Conservation (phyloP, 2,888 invertebrate genomes). For the Rotaria sp. region DNA sequence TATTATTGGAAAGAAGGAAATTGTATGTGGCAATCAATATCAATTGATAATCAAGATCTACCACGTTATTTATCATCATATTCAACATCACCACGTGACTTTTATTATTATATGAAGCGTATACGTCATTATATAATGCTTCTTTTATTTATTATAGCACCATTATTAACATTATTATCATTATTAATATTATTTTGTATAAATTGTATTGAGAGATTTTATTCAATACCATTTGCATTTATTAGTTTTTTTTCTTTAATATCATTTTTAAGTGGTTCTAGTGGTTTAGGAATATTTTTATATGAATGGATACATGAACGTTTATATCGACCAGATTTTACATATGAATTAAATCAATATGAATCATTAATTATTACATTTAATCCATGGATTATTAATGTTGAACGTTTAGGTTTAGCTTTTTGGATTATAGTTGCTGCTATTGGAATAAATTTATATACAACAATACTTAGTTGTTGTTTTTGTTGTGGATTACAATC, state of each 20-base stretch:
- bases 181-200: not conserved
- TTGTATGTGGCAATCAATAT: not conserved
- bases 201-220: not conserved
- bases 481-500: not conserved
- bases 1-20: constrained; percentile 5
- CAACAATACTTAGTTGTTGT: constrained; percentile 1
- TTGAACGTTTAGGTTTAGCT: constrained; percentile 13
- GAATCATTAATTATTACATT: not conserved
- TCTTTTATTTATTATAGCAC: not conserved
- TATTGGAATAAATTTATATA: not conserved
- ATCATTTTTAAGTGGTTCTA: not conserved
- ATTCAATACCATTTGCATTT: constrained; percentile 20
- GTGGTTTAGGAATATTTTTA: not conserved
- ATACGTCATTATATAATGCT: not conserved
- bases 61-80: not conserved
- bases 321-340: not conserved
- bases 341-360: not conserved
- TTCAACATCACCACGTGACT: not conserved
- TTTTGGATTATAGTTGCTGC: constrained; percentile 7
- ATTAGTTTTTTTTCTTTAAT: not conserved
- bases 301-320: constrained; percentile 14
- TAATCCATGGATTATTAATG: not conserved
- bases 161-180: not conserved
- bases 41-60: not conserved
- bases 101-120: not conserved